Conservation (phyloP, 2,888 invertebrate species). For the Stramonita haemastoma region DNA sequence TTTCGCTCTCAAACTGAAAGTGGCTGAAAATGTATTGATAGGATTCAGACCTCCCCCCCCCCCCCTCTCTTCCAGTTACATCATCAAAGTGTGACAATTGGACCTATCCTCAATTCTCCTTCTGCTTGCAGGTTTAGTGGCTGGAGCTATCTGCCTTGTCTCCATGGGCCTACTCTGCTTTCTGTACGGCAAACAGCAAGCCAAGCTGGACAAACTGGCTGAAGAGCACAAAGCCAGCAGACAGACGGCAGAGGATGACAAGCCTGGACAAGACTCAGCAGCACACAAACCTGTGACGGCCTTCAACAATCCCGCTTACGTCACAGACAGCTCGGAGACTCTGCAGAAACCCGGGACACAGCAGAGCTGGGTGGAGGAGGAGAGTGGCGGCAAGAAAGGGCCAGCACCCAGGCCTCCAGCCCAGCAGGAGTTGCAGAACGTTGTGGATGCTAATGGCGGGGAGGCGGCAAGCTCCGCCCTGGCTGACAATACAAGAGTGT, state of each 20-base stretch:
- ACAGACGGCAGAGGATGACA: neutral
- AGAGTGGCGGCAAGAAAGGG: neutral
- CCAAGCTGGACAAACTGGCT: conserved; percentile 8
- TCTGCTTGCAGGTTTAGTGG: conserved; percentile 25
- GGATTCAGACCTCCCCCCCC: neutral
- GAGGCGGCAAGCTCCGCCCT: neutral
- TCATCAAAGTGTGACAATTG: neutral
- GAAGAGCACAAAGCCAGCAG: neutral
- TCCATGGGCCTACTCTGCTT: conserved; percentile 36
- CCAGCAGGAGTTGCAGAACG: conserved; percentile 19
- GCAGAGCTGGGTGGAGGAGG: neutral
- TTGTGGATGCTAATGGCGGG: neutral
- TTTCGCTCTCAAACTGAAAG: no score
- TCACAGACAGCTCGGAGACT: neutral
- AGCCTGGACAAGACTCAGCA: neutral
- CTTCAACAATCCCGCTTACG: conserved; percentile 11
- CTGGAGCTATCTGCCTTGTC: conserved; percentile 39
- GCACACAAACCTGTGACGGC: conserved; percentile 4
- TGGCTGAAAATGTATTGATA: no score
- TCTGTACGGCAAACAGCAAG: conserved; percentile 40
- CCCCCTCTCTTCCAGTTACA: neutral
- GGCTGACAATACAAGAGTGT: neutral
- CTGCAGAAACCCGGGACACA: neutral
- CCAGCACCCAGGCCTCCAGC: neutral
- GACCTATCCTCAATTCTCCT: neutral